Evolutionary conservation across 1,140 invertebrate species (phyloP), one percentile per base, ranked within the genome.

Genomic region (Drosophila ercepeae): DNA sequence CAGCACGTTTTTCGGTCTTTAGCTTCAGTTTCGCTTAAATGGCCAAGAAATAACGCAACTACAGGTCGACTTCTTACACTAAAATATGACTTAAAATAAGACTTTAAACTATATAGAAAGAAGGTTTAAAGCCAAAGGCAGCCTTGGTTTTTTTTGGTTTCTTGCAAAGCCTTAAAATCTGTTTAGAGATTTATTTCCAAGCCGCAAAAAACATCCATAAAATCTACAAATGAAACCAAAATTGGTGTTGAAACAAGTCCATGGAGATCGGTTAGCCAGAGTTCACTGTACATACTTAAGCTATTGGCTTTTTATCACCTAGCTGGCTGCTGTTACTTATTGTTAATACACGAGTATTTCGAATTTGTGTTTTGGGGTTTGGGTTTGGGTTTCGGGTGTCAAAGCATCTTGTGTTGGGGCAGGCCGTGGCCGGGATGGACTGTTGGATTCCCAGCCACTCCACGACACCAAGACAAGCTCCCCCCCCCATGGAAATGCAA

Each of bases 241-340:
- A n/a, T n/a, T n/a, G n/a, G n/a, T n/a, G n/a, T n/a, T n/a, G n/a
- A n/a, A n/a, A n/a, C n/a, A n/a, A n/a, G n/a, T n/a, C n/a, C n/a
- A n/a, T n/a, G n/a, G n/a, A n/a, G n/a, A n/a, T n/a, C n/a, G n/a
- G 13, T 16, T 39, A 23, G 13, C 9, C 3, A 48, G 3, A 1
- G n/a, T 39, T 0, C 8, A 61, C 60, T 61, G 60, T 63, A 29
- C 39, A 53, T 68, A 57, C 65, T 55, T 25, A 67, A 36, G 46
- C 65, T 64, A 75, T 72, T 73, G 81, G 58, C 50, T 58, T 79
- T 84, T 84, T 76, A 75, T 78, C 81, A 79, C 75, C 82, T 41
- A 42, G 46, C 53, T 48, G 46, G 50, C 50, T 59, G 53, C 61
- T 59, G 65, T 46, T 57, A 32, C 48, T 32, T 41, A 18, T 32